A percentile compares a stretch with the other conserved stretches of the same genome.
Conservation (phyloP, 2,113 vertebrate genomes). For the Glaucidium brasilianum region DNA sequence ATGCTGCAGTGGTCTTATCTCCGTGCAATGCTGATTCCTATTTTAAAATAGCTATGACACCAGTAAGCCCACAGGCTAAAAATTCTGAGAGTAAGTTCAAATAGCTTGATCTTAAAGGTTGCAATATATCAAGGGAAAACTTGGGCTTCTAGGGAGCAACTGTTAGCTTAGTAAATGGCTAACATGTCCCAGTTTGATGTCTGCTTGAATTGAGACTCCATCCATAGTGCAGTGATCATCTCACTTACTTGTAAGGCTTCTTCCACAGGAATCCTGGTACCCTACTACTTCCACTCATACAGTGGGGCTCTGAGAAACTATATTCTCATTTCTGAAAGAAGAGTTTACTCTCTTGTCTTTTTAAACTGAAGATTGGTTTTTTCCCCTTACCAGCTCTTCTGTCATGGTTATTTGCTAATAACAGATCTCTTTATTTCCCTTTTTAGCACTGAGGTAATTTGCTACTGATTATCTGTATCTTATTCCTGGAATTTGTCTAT, state of each 20-base stretch:
- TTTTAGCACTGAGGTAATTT: background rate
- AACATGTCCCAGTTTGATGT: background rate
- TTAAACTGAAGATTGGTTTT: background rate
- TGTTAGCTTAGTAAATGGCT: background rate
- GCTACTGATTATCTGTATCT: background rate
- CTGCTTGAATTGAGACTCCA: background rate
- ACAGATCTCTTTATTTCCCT: background rate
- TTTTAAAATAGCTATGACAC: conserved; percentile 16
- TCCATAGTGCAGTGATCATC: background rate
- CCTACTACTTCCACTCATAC: background rate
- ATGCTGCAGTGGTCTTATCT: background rate
- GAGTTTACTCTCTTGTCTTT: background rate
- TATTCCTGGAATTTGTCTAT: background rate
- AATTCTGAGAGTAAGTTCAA: background rate
- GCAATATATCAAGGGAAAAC: background rate
- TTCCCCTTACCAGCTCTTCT: background rate
- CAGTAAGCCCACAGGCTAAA: background rate
- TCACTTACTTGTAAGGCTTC: background rate
- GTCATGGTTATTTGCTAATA: background rate
- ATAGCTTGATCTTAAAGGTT: background rate
- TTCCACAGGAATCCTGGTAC: background rate
- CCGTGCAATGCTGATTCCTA: background rate
- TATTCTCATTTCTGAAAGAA: background rate
- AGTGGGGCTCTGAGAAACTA: background rate
- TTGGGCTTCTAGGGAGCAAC: background rate